Evolutionary conservation across 1,140 invertebrate species (phyloP).

Genomic region (Meteorus sp.): DNA sequence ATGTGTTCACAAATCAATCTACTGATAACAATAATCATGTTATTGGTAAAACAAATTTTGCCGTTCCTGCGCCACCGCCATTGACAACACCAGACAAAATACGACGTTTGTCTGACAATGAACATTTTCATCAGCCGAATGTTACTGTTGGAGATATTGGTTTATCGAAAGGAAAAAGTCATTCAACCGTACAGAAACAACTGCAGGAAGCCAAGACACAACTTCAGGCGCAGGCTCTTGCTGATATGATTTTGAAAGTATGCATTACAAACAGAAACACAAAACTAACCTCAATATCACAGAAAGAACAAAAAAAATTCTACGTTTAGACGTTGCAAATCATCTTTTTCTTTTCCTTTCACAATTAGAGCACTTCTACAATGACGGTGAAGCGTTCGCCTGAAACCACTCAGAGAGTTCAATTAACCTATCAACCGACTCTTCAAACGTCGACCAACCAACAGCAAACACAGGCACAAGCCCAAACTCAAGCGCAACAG

Average conservation of each 20-base stretch:
- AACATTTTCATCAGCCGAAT: slow-evolving; percentile 64
- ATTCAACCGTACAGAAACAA: slow-evolving; percentile 54
- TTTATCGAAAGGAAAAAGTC: too few species aligned
- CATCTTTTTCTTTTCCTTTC: not conserved
- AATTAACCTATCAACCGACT: slow-evolving; percentile 49
- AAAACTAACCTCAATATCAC: too few species aligned
- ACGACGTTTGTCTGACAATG: slow-evolving; percentile 66
- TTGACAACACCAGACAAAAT: slow-evolving; percentile 60
- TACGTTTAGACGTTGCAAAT: too few species aligned
- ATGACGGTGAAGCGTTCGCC: slow-evolving; percentile 70
- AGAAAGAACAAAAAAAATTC: too few species aligned
- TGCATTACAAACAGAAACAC: slow-evolving; percentile 8
- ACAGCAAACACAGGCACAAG: slow-evolving; percentile 48
- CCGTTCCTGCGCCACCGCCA: slow-evolving; percentile 64
- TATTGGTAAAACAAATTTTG: slow-evolving; percentile 62
- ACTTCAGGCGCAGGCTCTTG: slow-evolving; percentile 58
- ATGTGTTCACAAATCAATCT: slow-evolving; percentile 57
- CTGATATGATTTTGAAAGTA: slow-evolving; percentile 57
- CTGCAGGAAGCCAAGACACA: slow-evolving; percentile 63
- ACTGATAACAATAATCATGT: slow-evolving; percentile 50
- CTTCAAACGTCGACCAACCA: slow-evolving; percentile 45
- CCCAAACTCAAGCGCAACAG: slow-evolving; percentile 61
- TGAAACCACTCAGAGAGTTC: slow-evolving; percentile 65
- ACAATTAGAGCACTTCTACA: slow-evolving; percentile 64
- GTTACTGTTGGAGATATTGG: slow-evolving; percentile 58